These are phyloP conservation scores for Diceros bicornis DNA, from an alignment of 2,797 vertebrate genomes.

Conservation along the genomic window DNA sequence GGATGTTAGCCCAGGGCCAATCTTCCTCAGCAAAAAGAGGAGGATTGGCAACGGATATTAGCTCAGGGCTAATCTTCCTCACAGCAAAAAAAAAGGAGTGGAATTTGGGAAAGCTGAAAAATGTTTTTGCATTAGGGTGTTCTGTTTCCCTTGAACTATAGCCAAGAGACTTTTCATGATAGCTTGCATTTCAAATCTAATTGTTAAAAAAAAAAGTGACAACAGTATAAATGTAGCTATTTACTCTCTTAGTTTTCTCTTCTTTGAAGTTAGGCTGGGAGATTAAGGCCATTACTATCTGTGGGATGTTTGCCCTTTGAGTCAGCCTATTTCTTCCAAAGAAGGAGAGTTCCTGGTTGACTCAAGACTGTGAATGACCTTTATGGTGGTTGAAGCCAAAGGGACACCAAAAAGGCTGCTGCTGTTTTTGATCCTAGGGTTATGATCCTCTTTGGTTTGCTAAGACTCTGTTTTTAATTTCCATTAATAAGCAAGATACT, in stretches of 20 bases:
- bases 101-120: constrained; percentile 42
- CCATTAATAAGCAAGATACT: background rate
- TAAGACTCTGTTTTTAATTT: background rate
- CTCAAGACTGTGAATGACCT: background rate
- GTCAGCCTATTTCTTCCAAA: background rate
- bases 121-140: constrained; percentile 47
- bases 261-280: background rate
- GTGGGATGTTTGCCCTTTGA: background rate
- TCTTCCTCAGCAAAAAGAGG: too few species aligned
- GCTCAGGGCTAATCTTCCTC: too few species aligned
- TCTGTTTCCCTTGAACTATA: constrained; percentile 54
- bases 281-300: background rate
- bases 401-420: background rate
- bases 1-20: too few species aligned
- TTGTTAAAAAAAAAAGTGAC: background rate
- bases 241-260: background rate
- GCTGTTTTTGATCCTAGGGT: background rate
- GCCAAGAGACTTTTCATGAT: background rate
- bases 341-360: background rate
- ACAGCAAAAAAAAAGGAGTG: background rate
- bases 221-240: background rate
- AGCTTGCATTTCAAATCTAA: background rate
- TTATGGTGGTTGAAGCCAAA: background rate
- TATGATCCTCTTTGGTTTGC: constrained; percentile 12
- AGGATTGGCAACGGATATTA: too few species aligned